phyloP scores from a whole-genome alignment of 2,888 invertebrate genomes.

The Drosophila dives region DNA sequence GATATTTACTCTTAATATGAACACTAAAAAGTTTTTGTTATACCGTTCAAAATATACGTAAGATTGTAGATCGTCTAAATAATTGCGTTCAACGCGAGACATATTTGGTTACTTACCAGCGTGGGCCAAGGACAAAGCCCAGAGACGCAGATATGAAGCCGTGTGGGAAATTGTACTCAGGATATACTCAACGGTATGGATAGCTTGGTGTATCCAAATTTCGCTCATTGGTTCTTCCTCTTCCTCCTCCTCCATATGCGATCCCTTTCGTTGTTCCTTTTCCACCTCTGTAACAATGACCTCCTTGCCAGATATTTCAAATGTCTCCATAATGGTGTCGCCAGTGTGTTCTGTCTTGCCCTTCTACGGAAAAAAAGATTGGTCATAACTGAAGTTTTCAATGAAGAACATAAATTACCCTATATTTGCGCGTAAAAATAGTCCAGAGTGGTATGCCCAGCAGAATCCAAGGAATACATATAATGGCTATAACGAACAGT shows the following conservation, averaged over 20 bases:
- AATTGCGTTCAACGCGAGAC: no score
- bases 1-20: neutral
- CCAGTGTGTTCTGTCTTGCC: constrained; percentile 30
- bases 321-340: constrained; percentile 67
- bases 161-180: constrained; percentile 98
- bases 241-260: constrained; percentile 79
- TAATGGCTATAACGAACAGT: constrained; percentile 91
- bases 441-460: constrained; percentile 94
- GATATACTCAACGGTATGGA: constrained; percentile 98
- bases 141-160: constrained; percentile 97
- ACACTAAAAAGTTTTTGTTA: neutral
- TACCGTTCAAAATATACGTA: neutral
- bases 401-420: constrained; percentile 31
- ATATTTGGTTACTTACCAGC: constrained; percentile 88
- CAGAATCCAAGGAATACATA: constrained; percentile 97
- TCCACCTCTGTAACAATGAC: constrained; percentile 61
- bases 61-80: no score
- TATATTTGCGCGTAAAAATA: constrained; percentile 84
- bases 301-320: constrained; percentile 73
- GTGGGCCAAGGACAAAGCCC: constrained; percentile 98
- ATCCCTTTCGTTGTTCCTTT: constrained; percentile 84
- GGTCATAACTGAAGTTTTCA: neutral
- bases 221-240: constrained; percentile 91
- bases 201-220: constrained; percentile 96
- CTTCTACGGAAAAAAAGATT: constrained; percentile 13